A percentile compares a stretch with the other conserved stretches of the same genome.
phyloP scores from a whole-genome alignment of 2,797 vertebrate genomes.

The Falco peregrinus region DNA sequence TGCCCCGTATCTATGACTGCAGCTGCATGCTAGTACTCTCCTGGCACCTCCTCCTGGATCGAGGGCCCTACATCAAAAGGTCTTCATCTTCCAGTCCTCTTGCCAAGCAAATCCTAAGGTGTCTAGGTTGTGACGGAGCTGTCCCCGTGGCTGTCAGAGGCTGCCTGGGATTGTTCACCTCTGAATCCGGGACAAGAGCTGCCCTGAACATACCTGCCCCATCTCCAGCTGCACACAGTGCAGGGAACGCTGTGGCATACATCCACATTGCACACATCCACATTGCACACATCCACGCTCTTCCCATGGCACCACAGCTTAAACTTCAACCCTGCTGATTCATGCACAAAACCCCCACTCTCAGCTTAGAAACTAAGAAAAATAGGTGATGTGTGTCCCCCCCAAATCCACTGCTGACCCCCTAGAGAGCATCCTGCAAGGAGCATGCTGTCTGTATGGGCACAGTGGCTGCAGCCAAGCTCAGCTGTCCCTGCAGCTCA shows the following conservation, averaged over 20 bases:
- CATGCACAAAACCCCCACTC: background rate
- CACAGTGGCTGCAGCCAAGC: background rate
- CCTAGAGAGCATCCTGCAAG: background rate
- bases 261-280: background rate
- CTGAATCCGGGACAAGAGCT: accelerated
- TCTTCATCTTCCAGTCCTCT: background rate
- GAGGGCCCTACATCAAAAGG: background rate
- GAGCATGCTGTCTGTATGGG: accelerated
- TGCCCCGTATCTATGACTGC: background rate
- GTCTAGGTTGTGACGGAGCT: background rate
- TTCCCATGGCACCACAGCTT: background rate
- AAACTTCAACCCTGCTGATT: background rate
- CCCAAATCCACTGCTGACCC: background rate
- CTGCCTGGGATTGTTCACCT: background rate
- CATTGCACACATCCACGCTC: background rate
- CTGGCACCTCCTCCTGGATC: background rate
- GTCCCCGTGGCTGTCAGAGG: background rate
- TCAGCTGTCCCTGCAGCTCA: background rate
- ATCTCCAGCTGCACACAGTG: background rate
- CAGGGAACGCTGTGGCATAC: background rate
- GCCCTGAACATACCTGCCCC: background rate
- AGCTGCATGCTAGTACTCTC: background rate
- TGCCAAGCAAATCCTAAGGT: background rate
- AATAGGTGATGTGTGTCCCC: background rate
- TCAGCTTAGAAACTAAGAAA: background rate